Base-by-base conservation (phyloP, 92 coral and sea anemone species). In the Phenganax marumi region DNA sequence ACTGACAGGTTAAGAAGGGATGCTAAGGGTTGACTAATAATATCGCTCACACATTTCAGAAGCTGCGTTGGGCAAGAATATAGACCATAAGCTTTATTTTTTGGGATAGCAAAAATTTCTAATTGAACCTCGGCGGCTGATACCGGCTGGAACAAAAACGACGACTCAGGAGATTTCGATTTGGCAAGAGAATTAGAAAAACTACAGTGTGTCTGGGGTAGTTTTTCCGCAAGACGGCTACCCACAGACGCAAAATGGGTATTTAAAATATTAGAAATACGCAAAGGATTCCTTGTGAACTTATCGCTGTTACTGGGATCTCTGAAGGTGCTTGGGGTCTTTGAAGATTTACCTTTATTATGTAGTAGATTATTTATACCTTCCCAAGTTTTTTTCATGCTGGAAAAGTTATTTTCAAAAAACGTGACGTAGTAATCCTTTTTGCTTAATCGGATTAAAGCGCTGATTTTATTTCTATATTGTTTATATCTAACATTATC, bases 201-300 rank as follows among this genome's bases (percentile, higher is more conserved):
- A 50, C 76, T 63, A 4, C 22, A 65, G 16, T 55, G 16, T 19
- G 91, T 46, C 16, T 69, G 76, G 22, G 85, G 81, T 48, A 87
- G 51, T 55, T 70, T 63, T 50, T 75, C 17, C 26, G 85, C 88
- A 57, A 84, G 55, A 54, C 73, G 79, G 26, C 63, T 76, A 13
- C 88, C 85, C 71, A 85, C 61, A 26, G 85, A 77, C 22, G 88
- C 85, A 57, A 88, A 88, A 77, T 88, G 82, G 24, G 61, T 66
- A 25, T 88, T 85, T 43, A 87, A 47, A 21, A 77, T 80, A 54
- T 69, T 68, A 52, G 86, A 62, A 18, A 68, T 50, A 49, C 46
- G 46, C 21, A 13, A 39, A 24, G 46, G 85, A 18, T 84, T 57
- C 62, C 65, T 58, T 22, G 84, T 57, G 19, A 50, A 13, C 21